Conservation (phyloP, 2,113 vertebrate species). For the Ailuropoda melanoleuca region DNA sequence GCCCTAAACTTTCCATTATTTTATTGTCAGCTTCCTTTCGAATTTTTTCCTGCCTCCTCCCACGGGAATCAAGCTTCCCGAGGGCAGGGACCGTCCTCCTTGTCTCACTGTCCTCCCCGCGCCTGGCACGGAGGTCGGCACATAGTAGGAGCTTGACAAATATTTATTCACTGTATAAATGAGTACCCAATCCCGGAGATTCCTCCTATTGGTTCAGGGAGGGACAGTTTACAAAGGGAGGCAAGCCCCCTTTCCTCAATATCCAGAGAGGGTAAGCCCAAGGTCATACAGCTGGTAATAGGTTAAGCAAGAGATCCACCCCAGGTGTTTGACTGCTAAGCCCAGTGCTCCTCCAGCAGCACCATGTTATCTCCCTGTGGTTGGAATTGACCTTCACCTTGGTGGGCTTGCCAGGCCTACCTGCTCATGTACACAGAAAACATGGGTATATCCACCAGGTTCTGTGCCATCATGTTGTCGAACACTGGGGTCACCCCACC, state of each 20-base stretch:
- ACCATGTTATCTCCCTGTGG: neutral
- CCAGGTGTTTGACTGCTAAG: slow-evolving; percentile 69
- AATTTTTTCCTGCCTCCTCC: neutral
- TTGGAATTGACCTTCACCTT: neutral
- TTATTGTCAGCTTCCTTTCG: neutral
- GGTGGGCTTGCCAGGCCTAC: slow-evolving; percentile 43
- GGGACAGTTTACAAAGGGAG: slow-evolving; percentile 25
- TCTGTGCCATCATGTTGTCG: slow-evolving; percentile 80
- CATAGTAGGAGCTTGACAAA: neutral
- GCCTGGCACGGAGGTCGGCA: neutral
- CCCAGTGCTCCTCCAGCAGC: neutral
- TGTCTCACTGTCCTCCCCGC: slow-evolving; percentile 43
- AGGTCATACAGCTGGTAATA: slow-evolving; percentile 67
- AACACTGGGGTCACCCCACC: slow-evolving; percentile 79
- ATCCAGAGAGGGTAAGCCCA: neutral
- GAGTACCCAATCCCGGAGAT: slow-evolving; percentile 75
- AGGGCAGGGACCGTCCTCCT: slow-evolving; percentile 53
- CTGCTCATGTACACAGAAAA: slow-evolving; percentile 83
- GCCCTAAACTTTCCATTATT: neutral
- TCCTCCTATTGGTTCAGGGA: neutral
- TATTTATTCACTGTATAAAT: slow-evolving; percentile 59
- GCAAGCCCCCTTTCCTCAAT: slow-evolving; percentile 75
- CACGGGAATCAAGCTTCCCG: neutral
- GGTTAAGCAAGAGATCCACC: slow-evolving; percentile 79
- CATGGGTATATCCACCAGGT: slow-evolving; percentile 76